Evolutionary conservation across 2,888 invertebrate genomes (phyloP), one percentile per base, ranked within the genome.

Genomic region (Poecilobothrus nobilitatus): DNA sequence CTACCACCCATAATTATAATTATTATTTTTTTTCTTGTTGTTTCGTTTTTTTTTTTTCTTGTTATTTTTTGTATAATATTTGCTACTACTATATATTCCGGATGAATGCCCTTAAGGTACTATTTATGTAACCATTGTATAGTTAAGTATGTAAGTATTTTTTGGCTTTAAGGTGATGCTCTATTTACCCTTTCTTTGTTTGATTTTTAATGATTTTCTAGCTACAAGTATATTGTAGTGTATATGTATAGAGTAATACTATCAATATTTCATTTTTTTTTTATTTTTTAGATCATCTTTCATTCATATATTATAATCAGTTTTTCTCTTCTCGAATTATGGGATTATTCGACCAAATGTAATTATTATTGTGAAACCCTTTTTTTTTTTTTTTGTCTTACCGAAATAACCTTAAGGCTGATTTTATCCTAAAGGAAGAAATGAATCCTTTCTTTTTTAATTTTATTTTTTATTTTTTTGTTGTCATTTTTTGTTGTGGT

Each of bases 271-370:
- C 27, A 27, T 27, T 27, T 27, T 5, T 4, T 53, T 18, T 53
- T 27, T 5, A 27, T 53, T 18, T 53, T 53, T 53, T 18, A 18
- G 53, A 53, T 53, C 53, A 53, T 53, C 53, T 53, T 53, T 53
- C 53, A 53, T 27, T 4, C 5, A 27, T 27, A 27, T 53, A 53
- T 53, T 53, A 53, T 53, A 53, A 53, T 53, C 53, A 53, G 12
- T 27, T 27, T 27, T 27, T 27, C 27, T 27, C 27, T 27, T 53
- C 53, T 53, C 77, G 79, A 79, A 79, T 80, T 80, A 80, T 80
- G 80, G 80, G 80, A 80, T 80, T 80, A 80, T 76, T 79, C 78
- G 76, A 78, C 78, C 79, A 80, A 80, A 80, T 80, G 80, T 80
- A 80, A 80, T 80, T 80, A 80, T 53, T 53, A 53, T 53, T 53